Base-by-base conservation (phyloP, 2,113 vertebrate genomes). In the Eptesicus fuscus region DNA sequence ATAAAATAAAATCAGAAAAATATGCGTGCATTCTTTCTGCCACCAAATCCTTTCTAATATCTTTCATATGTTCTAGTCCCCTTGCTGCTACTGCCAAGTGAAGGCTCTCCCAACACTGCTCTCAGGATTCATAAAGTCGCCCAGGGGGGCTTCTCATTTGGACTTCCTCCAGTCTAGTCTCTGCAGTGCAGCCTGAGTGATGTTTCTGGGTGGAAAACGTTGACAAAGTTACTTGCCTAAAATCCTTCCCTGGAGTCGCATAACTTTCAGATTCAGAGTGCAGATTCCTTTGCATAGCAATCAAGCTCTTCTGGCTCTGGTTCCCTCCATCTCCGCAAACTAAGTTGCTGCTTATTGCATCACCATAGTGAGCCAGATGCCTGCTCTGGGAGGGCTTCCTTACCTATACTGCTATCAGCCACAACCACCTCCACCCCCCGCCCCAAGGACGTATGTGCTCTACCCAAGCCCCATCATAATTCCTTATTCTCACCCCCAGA, bases 1-100 rank as follows among this genome's bases (percentile, higher is more conserved):
- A 83, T 35, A 63, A 93, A 88, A 91, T 40, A 53, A 56, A 47
- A 79, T 79, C 32, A 71, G n/a, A 84, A 96, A 92, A 95, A 63
- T 32, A 61, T 0, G 9, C 22, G 47, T 44, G 18, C n/a, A 73
- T 5, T 17, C 51, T 93, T 5, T 13, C 51, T 93, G 30, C 61
- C 11, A 65, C 44, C 28, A 70, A 70, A 65, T 70, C 83, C 63
- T 76, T 42, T n/a, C 53, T 51, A 35, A 11, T 76, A 16, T 42
- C 56, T 71, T 74, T 73, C 35, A 30, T 65, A 35, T 59, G 30
- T 73, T 51, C 35, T 74, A 67, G 49, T 16, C 4, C 10, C 32
- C 73, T 5, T 44, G 32, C 3, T 25, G 4, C 20, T 30, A 65
- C 37, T 11, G 22, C 35, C 11, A 65, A 77, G 37, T 47, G 22